A percentile compares a stretch with the other conserved stretches of the same genome.
Conservation (phyloP, 2,797 vertebrate genomes). For the Coracias cyanogaster region DNA sequence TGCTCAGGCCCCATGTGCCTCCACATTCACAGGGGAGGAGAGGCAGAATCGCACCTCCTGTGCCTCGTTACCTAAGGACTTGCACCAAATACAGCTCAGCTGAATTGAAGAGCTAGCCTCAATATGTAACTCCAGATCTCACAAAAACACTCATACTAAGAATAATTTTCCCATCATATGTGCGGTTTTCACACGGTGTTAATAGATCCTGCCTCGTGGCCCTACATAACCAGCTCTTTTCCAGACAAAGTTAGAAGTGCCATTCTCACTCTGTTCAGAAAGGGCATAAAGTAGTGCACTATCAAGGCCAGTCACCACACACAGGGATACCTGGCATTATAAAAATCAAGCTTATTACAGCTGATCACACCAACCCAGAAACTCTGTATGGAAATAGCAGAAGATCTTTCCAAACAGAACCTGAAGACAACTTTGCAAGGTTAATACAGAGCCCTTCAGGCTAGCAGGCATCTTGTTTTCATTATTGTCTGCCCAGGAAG, state of each 20-base stretch:
- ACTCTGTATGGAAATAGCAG: neutral
- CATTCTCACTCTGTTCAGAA: neutral
- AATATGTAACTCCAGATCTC: neutral
- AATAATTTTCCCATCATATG: slow-evolving; percentile 29
- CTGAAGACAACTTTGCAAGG: neutral
- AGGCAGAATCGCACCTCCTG: neutral
- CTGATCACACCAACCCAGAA: neutral
- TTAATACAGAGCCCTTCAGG: slow-evolving; percentile 3
- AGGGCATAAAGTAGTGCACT: neutral
- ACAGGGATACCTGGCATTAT: neutral
- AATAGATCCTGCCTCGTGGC: neutral
- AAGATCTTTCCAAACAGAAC: neutral
- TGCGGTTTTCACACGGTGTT: neutral
- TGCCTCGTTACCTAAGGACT: neutral
- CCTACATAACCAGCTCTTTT: neutral
- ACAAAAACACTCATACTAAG: neutral
- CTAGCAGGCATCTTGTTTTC: neutral
- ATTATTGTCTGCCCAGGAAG: slow-evolving; percentile 41
- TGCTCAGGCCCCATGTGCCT: accelerated
- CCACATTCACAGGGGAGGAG: neutral
- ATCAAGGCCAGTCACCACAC: neutral
- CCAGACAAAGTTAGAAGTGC: slow-evolving; percentile 23
- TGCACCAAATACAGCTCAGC: slow-evolving; percentile 6
- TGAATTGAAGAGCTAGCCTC: slow-evolving; percentile 3
- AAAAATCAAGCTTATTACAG: neutral